Base-by-base conservation (phyloP, 2,888 invertebrate species). In the Campaea margaritaria region DNA sequence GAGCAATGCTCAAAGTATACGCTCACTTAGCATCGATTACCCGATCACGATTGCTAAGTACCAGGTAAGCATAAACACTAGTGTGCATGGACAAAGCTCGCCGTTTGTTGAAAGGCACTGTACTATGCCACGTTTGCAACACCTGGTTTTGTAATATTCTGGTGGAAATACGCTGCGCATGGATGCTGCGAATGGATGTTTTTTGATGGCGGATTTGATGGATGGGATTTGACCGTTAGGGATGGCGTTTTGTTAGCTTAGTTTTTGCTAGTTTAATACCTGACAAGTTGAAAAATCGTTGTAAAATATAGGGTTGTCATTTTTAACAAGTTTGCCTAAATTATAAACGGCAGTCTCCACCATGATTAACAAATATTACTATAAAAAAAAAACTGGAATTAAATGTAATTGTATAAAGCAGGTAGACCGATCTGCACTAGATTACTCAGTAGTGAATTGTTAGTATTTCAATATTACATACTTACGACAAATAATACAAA, bases 121-220 rank as follows among this genome's bases (percentile, higher is more conserved):
- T 39, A 48, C 48, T 48, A 9, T 12, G 14, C 13, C 8, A 27
- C 14, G 27, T 21, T 12, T 12, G 13, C 14, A 34, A 45, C 45
- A 46, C 42, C 47, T 49, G 43, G 49, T n/a, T 55, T 53, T 58
- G 49, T 62, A 60, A 50, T 55, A 62, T 51, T 47, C 45, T 46
- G 54, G 38, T 47, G 28, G 44, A 59, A 56, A 61, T 56, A 56
- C 57, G 53, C n/a, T 43, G 56, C 51, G 61, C 51, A 13, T 47
- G 46, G 34, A 53, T 50, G 41, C 53, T 50, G 47, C 44, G 36
- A 57, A 60, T 60, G 42, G 60, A 53, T 58, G 56, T 64, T 68
- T 62, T 59, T 60, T 41, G 47, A 55, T 60, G 55, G 48, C 50
- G 46, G 49, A 50, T 62, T 56, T 68, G 64, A 68, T 64, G 56